phyloP scores from a whole-genome alignment of 2,113 vertebrate genomes.

The Atrichornis clamosus region DNA sequence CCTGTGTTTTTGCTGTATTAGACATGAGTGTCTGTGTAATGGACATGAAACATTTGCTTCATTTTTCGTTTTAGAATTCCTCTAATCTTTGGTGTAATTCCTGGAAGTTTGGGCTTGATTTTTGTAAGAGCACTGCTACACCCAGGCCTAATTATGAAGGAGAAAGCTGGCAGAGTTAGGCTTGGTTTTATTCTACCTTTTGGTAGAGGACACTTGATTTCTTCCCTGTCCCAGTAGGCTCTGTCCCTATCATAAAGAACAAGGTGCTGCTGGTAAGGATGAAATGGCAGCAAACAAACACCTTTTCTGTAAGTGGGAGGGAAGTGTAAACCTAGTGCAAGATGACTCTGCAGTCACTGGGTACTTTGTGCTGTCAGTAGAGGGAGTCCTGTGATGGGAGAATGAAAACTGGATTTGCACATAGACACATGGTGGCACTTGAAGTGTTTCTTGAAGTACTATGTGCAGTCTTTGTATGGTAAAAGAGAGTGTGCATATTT shows the following conservation, averaged over 20 bases:
- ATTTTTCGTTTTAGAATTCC: background rate
- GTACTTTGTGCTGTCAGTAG: background rate
- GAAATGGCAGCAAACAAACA: constrained; percentile 23
- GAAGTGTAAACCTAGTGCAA: background rate
- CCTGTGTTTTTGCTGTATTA: background rate
- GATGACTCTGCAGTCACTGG: background rate
- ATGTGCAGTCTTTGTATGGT: background rate
- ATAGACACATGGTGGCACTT: background rate
- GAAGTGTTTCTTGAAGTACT: background rate
- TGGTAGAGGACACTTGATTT: background rate
- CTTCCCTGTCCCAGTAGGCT: background rate
- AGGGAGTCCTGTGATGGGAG: background rate
- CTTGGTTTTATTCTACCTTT: background rate
- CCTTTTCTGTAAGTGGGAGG: background rate
- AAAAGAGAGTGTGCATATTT: background rate
- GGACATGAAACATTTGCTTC: background rate
- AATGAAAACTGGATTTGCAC: background rate
- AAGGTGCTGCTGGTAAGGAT: background rate
- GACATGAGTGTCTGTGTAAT: background rate
- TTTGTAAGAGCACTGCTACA: background rate
- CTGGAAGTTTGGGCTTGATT: background rate
- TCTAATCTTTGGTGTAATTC: background rate
- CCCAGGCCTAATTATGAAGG: background rate
- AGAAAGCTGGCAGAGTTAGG: background rate
- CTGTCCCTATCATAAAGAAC: background rate